Evolutionary conservation across 2,888 invertebrate genomes (phyloP).

Genomic region (Coenonympha glycerion): DNA sequence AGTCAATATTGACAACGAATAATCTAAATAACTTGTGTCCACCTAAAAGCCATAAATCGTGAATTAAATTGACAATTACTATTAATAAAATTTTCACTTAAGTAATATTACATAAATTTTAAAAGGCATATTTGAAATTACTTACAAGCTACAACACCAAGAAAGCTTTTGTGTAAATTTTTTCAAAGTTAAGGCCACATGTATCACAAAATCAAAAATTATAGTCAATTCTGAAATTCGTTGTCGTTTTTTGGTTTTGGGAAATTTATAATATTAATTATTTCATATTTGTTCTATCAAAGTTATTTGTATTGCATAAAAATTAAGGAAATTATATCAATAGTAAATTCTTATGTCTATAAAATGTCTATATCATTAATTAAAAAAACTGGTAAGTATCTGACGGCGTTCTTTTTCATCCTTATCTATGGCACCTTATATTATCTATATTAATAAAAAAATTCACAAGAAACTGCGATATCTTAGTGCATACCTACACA

Average conservation of each 20-base stretch:
- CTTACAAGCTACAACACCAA: not conserved
- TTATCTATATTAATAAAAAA: not conserved
- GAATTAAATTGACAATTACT: no score
- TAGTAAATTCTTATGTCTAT: no score
- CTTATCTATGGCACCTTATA: not conserved
- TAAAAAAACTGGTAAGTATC: constrained; percentile 7
- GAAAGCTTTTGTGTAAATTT: not conserved
- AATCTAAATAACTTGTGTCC: no score
- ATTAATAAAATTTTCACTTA: not conserved
- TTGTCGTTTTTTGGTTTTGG: no score
- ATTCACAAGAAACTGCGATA: no score
- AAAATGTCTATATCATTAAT: no score
- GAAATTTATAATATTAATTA: not conserved
- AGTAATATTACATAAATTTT: not conserved
- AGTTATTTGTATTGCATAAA: no score
- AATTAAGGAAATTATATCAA: no score
- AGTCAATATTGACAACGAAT: no score
- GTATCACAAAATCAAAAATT: not conserved
- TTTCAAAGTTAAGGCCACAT: not conserved
- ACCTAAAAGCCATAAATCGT: no score
- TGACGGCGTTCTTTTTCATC: not conserved
- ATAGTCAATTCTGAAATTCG: no score
- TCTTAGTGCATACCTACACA: no score
- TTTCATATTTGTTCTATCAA: not conserved
- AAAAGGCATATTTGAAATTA: not conserved